These are phyloP conservation scores for Petrosia ficiformis DNA, from an alignment of 37 sponge, comb jelly and placozoan genomes.

Conservation along the genomic window DNA sequence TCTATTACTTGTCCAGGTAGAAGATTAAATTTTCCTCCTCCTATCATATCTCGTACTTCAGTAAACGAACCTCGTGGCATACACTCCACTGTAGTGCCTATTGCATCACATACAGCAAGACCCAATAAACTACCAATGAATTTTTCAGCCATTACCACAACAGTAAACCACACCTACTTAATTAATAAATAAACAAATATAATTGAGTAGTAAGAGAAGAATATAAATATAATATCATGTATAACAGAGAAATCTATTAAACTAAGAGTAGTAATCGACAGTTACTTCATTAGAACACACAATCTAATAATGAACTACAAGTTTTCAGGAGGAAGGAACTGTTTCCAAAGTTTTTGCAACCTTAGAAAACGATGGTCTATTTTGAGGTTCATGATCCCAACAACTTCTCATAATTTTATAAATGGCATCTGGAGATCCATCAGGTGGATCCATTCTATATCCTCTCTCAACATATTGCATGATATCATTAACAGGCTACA, in stretches of 20 bases:
- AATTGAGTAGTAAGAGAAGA: too few species aligned
- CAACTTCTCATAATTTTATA: slow-evolving; percentile 84
- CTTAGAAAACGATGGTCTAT: slow-evolving; percentile 76
- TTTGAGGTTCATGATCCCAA: slow-evolving; percentile 73
- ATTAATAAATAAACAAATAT: too few species aligned
- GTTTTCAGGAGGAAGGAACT: too few species aligned
- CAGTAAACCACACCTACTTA: too few species aligned
- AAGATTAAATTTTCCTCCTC: slow-evolving; percentile 82
- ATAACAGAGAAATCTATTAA: too few species aligned
- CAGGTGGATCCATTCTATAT: slow-evolving; percentile 91
- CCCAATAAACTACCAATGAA: slow-evolving; percentile 67
- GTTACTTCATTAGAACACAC: too few species aligned
- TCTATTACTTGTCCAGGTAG: slow-evolving; percentile 70
- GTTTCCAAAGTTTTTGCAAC: slow-evolving; percentile 30
- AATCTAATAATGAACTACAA: too few species aligned
- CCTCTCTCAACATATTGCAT: slow-evolving; percentile 75
- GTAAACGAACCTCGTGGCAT: slow-evolving; percentile 76
- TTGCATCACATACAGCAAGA: slow-evolving; percentile 86
- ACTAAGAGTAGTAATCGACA: too few species aligned
- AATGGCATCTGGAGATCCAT: slow-evolving; percentile 79
- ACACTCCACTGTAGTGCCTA: slow-evolving; percentile 82
- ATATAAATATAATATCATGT: too few species aligned
- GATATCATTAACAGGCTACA: slow-evolving; percentile 72
- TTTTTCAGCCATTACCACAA: too few species aligned
- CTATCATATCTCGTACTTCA: slow-evolving; percentile 70